A percentile compares a stretch with the other conserved stretches of the same genome.
Conservation (phyloP, 2,888 invertebrate species). For the Mesorhabditis belari region DNA sequence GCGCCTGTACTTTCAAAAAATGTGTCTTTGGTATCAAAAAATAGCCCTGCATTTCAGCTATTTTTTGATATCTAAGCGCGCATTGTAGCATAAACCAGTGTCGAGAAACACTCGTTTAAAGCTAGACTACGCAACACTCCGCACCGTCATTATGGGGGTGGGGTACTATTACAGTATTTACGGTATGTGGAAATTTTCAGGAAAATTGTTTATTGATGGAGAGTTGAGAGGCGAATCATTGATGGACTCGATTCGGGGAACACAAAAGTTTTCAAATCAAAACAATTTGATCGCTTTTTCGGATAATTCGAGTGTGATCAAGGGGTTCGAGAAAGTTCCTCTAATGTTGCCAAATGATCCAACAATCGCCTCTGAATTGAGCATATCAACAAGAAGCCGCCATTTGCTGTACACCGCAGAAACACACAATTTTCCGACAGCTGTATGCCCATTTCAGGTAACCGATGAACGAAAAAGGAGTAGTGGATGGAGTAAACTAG, state of each 20-base stretch:
- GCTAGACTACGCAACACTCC: too few relatives aligned
- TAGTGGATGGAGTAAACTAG: too few relatives aligned
- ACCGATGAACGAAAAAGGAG: neutral
- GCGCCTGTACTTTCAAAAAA: too few relatives aligned
- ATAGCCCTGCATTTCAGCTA: too few relatives aligned
- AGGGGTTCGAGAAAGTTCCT: conserved; percentile 64
- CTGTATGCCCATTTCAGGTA: conserved; percentile 30
- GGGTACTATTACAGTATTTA: too few relatives aligned
- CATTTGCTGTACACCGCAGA: conserved; percentile 96
- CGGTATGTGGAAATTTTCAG: conserved; percentile 39
- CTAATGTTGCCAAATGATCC: conserved; percentile 63
- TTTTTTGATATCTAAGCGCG: too few relatives aligned
- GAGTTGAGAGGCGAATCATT: conserved; percentile 67
- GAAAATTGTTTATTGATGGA: conserved; percentile 73
- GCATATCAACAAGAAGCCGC: conserved; percentile 61
- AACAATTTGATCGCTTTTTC: conserved; percentile 95
- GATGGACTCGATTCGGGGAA: conserved; percentile 84
- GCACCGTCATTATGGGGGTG: too few relatives aligned
- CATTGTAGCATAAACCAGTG: too few relatives aligned
- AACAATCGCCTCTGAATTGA: conserved; percentile 63
- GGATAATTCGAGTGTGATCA: conserved; percentile 74
- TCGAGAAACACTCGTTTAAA: too few relatives aligned
- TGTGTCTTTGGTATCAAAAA: too few relatives aligned
- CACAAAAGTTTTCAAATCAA: conserved; percentile 74
- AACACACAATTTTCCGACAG: conserved; percentile 96